Conservation (phyloP, 2,797 vertebrate species). For the Odontamblyopus rebecca region DNA sequence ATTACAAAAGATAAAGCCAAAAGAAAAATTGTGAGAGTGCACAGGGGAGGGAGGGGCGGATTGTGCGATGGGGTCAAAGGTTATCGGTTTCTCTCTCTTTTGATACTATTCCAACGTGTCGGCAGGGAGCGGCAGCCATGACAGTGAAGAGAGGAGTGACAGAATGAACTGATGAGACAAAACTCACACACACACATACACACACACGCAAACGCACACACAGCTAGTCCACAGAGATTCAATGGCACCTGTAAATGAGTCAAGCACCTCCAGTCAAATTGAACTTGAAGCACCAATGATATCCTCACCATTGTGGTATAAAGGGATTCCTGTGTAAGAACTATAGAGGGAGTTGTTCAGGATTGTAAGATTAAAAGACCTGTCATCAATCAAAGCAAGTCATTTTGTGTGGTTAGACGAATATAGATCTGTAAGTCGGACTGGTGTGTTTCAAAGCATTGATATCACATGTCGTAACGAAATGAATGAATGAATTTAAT, state of each 20-base stretch:
- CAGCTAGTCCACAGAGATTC: not conserved
- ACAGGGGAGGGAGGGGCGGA: slow-evolving; percentile 30
- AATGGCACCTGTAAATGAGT: slow-evolving; percentile 18
- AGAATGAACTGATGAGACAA: slow-evolving; percentile 24
- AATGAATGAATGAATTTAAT: not conserved
- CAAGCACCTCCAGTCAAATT: slow-evolving; percentile 3
- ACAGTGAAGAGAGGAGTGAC: slow-evolving; percentile 14
- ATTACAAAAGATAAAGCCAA: slow-evolving; percentile 80
- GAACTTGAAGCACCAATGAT: slow-evolving; percentile 15
- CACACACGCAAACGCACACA: slow-evolving; percentile 15
- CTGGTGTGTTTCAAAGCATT: not conserved
- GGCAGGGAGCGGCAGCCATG: slow-evolving; percentile 27
- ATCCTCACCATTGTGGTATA: slow-evolving; percentile 21
- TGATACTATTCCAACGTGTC: slow-evolving; percentile 16
- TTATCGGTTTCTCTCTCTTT: slow-evolving; percentile 42
- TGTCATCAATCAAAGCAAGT: slow-evolving; percentile 17
- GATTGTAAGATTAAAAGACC: slow-evolving; percentile 2
- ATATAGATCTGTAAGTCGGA: not conserved
- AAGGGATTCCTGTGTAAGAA: slow-evolving; percentile 16
- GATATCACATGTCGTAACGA: not conserved
- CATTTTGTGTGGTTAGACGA: not conserved
- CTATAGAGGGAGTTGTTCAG: not conserved
- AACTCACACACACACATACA: slow-evolving; percentile 11
- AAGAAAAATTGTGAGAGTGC: slow-evolving; percentile 61
- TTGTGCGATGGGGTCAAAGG: slow-evolving; percentile 35